phyloP scores from a whole-genome alignment of 2,113 vertebrate species.

The Terrapene triunguis region DNA sequence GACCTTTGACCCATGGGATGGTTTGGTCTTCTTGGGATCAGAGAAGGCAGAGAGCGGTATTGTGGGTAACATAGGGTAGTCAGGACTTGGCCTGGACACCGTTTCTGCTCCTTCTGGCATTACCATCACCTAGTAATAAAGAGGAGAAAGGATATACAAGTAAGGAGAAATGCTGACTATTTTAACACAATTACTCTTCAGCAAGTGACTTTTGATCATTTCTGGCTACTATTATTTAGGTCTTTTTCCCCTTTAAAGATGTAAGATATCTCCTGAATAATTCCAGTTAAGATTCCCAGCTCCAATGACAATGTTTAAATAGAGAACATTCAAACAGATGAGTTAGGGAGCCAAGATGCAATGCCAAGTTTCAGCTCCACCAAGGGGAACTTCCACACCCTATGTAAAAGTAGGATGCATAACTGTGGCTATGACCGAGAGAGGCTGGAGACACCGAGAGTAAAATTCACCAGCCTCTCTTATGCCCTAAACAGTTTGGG shows the following conservation, averaged over 20 bases:
- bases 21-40: slow-evolving; percentile 98
- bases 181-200: slow-evolving; percentile 1
- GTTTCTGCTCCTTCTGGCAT: slow-evolving; percentile 96
- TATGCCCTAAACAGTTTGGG: not conserved
- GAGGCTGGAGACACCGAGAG: not conserved
- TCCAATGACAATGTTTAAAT: slow-evolving; percentile 38
- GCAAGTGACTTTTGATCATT: slow-evolving; percentile 3
- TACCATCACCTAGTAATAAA: slow-evolving; percentile 91
- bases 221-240: slow-evolving; percentile 29
- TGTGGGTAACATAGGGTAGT: slow-evolving; percentile 98
- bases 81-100: slow-evolving; percentile 94
- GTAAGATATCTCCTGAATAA: slow-evolving; percentile 30
- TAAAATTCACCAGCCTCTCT: slow-evolving; percentile 11
- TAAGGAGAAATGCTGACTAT: not conserved
- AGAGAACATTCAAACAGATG: slow-evolving; percentile 3
- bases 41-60: slow-evolving; percentile 98
- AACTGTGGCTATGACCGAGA: not conserved
- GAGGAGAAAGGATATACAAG: slow-evolving; percentile 60
- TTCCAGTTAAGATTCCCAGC: not conserved
- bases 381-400: slow-evolving; percentile 38
- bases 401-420: slow-evolving; percentile 9
- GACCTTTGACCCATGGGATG: slow-evolving; percentile 96
- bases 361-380: slow-evolving; percentile 49
- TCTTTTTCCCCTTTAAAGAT: not conserved
- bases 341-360: not conserved